Evolutionary conservation across 2,113 vertebrate genomes (phyloP), one percentile per base, ranked within the genome.

Genomic region (Bufo bufo): DNA sequence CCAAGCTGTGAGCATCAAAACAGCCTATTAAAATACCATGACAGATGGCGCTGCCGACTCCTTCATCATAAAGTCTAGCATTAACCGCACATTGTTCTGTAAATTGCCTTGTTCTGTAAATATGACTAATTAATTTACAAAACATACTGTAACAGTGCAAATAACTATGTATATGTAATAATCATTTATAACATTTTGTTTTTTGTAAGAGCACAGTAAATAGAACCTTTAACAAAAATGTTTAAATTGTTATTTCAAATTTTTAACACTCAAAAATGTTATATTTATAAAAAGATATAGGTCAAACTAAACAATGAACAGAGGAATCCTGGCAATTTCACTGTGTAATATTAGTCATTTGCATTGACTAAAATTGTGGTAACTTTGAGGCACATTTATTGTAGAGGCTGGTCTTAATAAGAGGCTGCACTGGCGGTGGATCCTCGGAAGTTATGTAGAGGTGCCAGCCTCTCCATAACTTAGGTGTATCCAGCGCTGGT

Each of bases 1-100:
- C 87, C 87, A 89, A 84, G 87, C 87, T 89, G 87, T 77, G 87
- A 84, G 87, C 87, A 89, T 89, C 81, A 84, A 89, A 89, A 89
- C 87, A 89, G 81, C 61, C 87, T 89, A 89, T 89, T 89, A 84
- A 89, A 84, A 78, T 84, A 84, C 74, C 87, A 89, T 88, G 87
- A 88, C 87, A 88, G 87, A 89, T 89, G 82, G 87, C 59, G 33
- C 59, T 69, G 59, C 81, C 74, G 80, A 56, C 69, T 84, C 82
- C 61, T 77, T 84, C 58, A 84, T 83, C 56, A 75, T 49, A 83
- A 83, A 77, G 56, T 82, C 80, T 77, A 75, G 72, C 72, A 82
- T 88, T 84, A 88, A 77, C 80, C 20, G 58, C 71, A 84, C n/a
- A 65, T 84, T 88, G 80, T 83, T 77, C 54, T 83, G 75, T 59